phyloP scores from a whole-genome alignment of 2,888 invertebrate genomes.

The Pristionchus entomophagus region DNA sequence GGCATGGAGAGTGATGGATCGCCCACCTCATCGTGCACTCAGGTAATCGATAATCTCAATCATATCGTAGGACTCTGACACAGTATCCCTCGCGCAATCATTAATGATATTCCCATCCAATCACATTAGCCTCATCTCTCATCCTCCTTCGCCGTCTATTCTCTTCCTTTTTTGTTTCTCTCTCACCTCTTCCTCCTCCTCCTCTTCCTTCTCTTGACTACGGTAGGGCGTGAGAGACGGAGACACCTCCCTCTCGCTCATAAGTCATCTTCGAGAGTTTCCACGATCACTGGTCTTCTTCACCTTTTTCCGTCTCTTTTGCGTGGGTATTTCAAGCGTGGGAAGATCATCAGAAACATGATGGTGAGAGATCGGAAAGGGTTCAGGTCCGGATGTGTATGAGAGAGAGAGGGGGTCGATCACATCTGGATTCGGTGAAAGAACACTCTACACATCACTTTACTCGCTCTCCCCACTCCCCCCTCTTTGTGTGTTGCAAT shows the following conservation, averaged over 20 bases:
- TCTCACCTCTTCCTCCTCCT: neutral
- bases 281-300: neutral
- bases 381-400: neutral
- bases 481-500: neutral
- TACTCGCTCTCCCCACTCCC: neutral
- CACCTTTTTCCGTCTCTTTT: neutral
- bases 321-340: neutral
- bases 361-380: neutral
- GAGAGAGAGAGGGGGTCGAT: neutral
- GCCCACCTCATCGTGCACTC: conserved; percentile 70
- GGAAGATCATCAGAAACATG: neutral
- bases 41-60: conserved; percentile 57
- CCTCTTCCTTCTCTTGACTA: conserved; percentile 17
- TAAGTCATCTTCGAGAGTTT: neutral
- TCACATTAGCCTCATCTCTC: neutral
- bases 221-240: neutral
- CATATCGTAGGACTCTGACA: neutral
- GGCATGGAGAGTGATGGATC: conserved; percentile 73
- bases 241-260: neutral
- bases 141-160: conserved; percentile 41
- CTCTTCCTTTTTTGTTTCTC: conserved; percentile 52
- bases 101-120: neutral
- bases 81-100: neutral
- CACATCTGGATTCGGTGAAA: conserved; percentile 31
- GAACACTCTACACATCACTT: neutral